phyloP scores from a whole-genome alignment of 2,797 vertebrate species.

The Malurus leucopterus region DNA sequence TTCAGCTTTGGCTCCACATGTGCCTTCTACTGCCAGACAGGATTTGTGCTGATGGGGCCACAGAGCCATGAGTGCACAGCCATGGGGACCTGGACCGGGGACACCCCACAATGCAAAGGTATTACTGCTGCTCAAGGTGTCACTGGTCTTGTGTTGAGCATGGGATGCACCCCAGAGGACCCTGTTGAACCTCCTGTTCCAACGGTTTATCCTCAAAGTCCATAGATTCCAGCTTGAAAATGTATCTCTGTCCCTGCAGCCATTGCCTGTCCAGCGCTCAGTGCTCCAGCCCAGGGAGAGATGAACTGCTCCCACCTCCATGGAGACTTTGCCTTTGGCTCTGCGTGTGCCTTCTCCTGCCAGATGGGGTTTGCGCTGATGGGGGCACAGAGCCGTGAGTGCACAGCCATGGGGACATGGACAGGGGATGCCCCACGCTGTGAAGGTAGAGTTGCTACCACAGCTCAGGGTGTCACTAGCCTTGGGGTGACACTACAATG shows the following conservation, averaged over 20 bases:
- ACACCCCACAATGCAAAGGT: not conserved
- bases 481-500: not conserved
- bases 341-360: not conserved
- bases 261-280: not conserved
- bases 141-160: not conserved
- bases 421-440: not conserved
- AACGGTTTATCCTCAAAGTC: not conserved
- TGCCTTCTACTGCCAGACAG: not conserved
- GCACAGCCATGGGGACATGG: not conserved
- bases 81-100: not conserved
- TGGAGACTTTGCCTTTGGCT: not conserved
- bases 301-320: conserved; percentile 63
- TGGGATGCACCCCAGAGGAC: not conserved
- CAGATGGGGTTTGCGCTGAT: not conserved
- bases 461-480: not conserved
- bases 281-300: not conserved
- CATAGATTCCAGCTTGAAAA: not conserved
- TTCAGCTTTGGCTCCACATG: not conserved
- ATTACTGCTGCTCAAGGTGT: not conserved
- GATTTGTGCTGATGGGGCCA: not conserved
- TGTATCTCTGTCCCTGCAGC: not conserved
- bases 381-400: fast-evolving
- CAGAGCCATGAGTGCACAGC: fast-evolving
- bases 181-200: not conserved
- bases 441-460: conserved; percentile 3